Conservation (phyloP, 1,140 invertebrate species). For the Temnothorax nylanderi region DNA sequence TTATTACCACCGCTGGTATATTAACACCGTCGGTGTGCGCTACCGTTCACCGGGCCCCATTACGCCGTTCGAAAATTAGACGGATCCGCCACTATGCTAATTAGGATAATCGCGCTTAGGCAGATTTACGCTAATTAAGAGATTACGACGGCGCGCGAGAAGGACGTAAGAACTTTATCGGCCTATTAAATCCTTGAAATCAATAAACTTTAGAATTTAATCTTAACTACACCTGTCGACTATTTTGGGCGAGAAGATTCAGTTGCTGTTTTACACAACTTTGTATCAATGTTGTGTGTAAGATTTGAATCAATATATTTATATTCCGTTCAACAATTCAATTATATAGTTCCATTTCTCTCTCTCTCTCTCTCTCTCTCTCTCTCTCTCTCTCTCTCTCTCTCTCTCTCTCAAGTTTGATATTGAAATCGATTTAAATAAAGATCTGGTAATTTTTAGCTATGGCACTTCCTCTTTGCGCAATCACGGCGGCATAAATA, state of each 20-base stretch:
- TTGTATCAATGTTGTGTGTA: background rate
- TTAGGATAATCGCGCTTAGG: constrained; percentile 36
- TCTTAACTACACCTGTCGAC: background rate
- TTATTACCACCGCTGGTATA: constrained; percentile 66
- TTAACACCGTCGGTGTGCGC: constrained; percentile 63
- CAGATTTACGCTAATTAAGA: constrained; percentile 28
- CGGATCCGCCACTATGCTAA: background rate
- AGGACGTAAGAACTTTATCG: background rate
- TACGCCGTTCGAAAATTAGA: constrained; percentile 33
- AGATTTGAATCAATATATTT: background rate
- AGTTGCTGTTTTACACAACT: background rate
- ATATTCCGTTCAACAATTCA: background rate
- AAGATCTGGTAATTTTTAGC: background rate
- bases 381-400: too few relatives aligned
- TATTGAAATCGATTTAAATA: background rate
- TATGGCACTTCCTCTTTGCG: background rate
- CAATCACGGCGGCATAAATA: background rate
- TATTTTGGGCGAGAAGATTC: background rate
- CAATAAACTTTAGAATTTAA: background rate
- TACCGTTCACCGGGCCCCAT: constrained; percentile 40
- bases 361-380: background rate
- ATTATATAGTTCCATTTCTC: background rate
- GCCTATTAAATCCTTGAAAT: constrained; percentile 3
- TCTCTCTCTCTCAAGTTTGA: background rate
- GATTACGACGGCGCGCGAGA: background rate